These are phyloP conservation scores for Heliconius sara DNA, from an alignment of 2,888 invertebrate species.

Conservation along the genomic window DNA sequence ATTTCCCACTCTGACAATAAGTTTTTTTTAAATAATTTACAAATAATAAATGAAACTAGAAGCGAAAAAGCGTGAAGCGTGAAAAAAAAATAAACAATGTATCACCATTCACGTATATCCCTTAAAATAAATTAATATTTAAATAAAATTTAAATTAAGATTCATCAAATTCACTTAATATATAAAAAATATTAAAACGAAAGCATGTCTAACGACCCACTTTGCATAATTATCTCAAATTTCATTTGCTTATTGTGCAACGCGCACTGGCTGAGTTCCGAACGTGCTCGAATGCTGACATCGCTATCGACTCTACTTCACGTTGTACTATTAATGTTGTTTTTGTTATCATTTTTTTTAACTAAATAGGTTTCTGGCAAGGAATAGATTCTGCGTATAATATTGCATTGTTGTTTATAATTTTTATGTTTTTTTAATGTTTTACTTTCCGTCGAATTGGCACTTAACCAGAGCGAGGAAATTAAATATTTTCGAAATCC, in stretches of 20 bases:
- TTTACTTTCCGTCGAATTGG: no score
- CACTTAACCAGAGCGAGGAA: no score
- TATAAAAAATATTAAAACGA: constrained; percentile 41
- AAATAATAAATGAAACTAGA: no score
- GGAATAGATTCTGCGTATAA: neutral
- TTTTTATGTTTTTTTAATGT: no score
- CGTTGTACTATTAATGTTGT: constrained; percentile 63
- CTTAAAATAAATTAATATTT: neutral
- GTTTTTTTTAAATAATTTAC: no score
- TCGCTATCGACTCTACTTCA: constrained; percentile 81
- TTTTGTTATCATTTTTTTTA: constrained; percentile 67
- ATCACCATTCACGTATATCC: neutral
- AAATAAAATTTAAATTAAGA: neutral
- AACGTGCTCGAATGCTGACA: constrained; percentile 80
- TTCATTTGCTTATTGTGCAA: constrained; percentile 55
- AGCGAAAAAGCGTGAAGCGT: neutral
- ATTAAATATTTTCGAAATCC: no score
- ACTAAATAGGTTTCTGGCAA: constrained; percentile 68
- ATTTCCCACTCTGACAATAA: neutral
- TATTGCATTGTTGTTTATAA: neutral
- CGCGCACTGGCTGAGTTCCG: constrained; percentile 72
- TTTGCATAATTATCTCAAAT: constrained; percentile 60
- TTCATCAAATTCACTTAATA: constrained; percentile 36
- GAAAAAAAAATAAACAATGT: neutral
- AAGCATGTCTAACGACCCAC: constrained; percentile 50